These are phyloP conservation scores for Epirrita christyi DNA, from an alignment of 2,888 invertebrate genomes.

Conservation along the genomic window DNA sequence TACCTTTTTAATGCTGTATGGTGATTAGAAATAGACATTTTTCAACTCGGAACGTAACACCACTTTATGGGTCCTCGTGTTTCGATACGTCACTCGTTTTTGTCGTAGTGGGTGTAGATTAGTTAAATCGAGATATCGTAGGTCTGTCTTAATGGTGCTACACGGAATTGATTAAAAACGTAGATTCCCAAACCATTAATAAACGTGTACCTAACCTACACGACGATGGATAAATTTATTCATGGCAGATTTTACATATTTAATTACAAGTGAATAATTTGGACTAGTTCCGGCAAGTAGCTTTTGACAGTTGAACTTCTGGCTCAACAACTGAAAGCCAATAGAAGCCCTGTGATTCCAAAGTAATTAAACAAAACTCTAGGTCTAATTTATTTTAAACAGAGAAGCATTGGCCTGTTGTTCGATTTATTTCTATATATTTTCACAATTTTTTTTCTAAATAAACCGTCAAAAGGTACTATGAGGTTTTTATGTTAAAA, in stretches of 20 bases:
- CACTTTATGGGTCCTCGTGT: constrained; percentile 42
- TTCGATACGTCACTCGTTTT: constrained; percentile 61
- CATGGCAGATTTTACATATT: constrained; percentile 20
- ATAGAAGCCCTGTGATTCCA: too few species aligned
- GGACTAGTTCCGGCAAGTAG: neutral
- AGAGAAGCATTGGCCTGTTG: too few species aligned
- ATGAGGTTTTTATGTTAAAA: too few species aligned
- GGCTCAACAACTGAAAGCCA: too few species aligned
- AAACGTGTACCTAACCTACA: constrained; percentile 13
- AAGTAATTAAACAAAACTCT: too few species aligned
- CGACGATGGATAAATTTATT: constrained; percentile 28
- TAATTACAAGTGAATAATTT: constrained; percentile 27
- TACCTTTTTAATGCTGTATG: constrained; percentile 68
- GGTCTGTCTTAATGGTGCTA: constrained; percentile 59
- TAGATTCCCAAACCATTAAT: constrained; percentile 43
- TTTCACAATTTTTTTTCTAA: too few species aligned
- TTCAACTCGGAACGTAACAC: constrained; percentile 55
- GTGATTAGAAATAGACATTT: constrained; percentile 73
- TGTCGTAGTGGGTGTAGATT: constrained; percentile 65
- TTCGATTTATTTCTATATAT: too few species aligned
- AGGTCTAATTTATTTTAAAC: too few species aligned
- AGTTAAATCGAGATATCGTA: constrained; percentile 52
- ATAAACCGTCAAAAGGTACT: too few species aligned
- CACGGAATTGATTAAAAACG: constrained; percentile 58
- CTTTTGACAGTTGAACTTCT: too few species aligned